Conservation (phyloP, 2,888 invertebrate genomes). For the Congeria kusceri region DNA sequence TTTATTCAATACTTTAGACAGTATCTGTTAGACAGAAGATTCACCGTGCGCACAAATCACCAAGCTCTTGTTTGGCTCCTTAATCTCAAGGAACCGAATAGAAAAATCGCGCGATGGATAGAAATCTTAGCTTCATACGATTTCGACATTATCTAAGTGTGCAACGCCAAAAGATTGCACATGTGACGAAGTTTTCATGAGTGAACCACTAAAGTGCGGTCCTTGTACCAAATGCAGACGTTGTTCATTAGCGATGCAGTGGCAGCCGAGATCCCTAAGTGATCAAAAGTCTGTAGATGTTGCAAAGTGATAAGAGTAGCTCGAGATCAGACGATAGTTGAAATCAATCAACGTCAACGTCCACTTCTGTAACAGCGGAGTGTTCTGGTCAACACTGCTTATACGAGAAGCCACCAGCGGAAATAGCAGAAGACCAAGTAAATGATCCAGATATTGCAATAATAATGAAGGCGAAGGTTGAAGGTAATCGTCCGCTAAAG, state of each 20-base stretch:
- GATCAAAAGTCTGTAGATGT: background rate
- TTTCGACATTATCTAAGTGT: background rate
- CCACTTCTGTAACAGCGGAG: background rate
- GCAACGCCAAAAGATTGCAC: constrained; percentile 4
- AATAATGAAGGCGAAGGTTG: background rate
- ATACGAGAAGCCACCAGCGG: background rate
- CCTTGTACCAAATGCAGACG: constrained; percentile 1
- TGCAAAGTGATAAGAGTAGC: background rate
- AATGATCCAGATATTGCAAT: constrained; percentile 4
- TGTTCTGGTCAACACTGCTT: background rate
- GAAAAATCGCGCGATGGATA: constrained; percentile 21
- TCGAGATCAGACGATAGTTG: background rate
- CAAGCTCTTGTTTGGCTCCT: constrained; percentile 6
- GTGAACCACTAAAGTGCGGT: constrained; percentile 27
- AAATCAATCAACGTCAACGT: background rate
- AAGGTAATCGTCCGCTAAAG: background rate
- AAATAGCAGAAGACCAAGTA: background rate
- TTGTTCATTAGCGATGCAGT: background rate
- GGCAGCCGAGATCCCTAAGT: background rate
- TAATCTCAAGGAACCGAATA: constrained; percentile 30
- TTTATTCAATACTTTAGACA: constrained; percentile 34
- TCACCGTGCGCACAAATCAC: constrained; percentile 2
- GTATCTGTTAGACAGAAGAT: constrained; percentile 14
- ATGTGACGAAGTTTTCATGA: constrained; percentile 8
- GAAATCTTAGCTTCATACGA: constrained; percentile 11